A percentile compares a stretch with the other conserved stretches of the same genome.
Conservation (phyloP, 2,113 vertebrate species). For the Hippocampus comes region DNA sequence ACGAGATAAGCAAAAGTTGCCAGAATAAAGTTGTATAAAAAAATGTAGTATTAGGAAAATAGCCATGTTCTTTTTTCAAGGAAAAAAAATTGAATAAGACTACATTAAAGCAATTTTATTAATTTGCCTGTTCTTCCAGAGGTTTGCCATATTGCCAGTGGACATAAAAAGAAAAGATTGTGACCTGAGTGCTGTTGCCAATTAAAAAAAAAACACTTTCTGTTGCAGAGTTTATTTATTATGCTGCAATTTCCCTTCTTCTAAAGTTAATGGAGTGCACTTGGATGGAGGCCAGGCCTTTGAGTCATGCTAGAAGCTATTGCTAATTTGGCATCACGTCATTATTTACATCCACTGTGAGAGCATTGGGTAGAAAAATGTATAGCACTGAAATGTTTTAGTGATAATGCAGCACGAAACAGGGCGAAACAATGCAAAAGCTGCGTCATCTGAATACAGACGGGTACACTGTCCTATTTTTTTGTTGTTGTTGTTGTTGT, state of each 20-base stretch:
- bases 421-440: constrained; percentile 13
- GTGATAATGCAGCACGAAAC: constrained; percentile 10
- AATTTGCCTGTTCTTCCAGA: constrained; percentile 19
- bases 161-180: constrained; percentile 16
- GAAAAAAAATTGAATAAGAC: constrained; percentile 16
- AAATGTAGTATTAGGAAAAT: too few species aligned
- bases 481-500: constrained; percentile 18
- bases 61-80: too few species aligned
- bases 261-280: constrained; percentile 52
- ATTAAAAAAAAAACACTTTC: constrained; percentile 44
- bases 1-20: too few species aligned
- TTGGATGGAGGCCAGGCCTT: constrained; percentile 42
- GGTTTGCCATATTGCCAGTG: constrained; percentile 18
- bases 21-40: too few species aligned
- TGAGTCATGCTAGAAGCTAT: constrained; percentile 38
- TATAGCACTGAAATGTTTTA: constrained; percentile 23
- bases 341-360: constrained; percentile 23
- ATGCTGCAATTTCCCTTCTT: constrained; percentile 32
- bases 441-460: constrained; percentile 8
- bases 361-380: constrained; percentile 32
- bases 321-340: constrained; percentile 44
- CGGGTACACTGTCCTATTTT: constrained; percentile 8
- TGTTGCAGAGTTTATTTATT: constrained; percentile 50
- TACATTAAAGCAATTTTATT: constrained; percentile 9
- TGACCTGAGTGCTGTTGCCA: constrained; percentile 18